Conservation (phyloP, 2,113 vertebrate genomes). For the Ursus arctos region DNA sequence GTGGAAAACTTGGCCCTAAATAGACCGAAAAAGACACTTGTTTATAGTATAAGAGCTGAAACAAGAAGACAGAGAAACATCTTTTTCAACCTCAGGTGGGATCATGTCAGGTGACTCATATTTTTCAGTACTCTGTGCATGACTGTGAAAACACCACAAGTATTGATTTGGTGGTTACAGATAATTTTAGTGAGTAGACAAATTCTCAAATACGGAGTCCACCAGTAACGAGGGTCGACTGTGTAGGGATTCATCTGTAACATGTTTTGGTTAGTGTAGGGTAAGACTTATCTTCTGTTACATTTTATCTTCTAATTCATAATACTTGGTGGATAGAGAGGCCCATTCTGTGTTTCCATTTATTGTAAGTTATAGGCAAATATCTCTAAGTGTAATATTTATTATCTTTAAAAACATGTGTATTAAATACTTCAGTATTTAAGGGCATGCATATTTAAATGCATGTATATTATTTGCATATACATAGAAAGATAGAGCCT, state of each 20-base stretch:
- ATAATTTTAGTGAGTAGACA: neutral
- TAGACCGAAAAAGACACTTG: neutral
- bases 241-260: neutral
- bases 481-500: neutral
- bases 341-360: neutral
- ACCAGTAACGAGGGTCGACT: neutral
- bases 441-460: neutral
- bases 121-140: neutral
- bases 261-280: neutral
- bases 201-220: neutral
- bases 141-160: neutral
- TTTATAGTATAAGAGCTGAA: neutral
- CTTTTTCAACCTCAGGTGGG: neutral
- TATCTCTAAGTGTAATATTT: neutral
- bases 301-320: neutral
- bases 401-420: neutral
- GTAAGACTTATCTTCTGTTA: neutral
- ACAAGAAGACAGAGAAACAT: neutral
- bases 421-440: neutral
- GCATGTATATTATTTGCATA: neutral
- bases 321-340: neutral
- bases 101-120: neutral
- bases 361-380: neutral
- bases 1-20: neutral
- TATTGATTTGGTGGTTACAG: slow-evolving; percentile 19